These are phyloP conservation scores for Enteromius paludinosus DNA, from an alignment of 2,797 vertebrate species.

Conservation along the genomic window DNA sequence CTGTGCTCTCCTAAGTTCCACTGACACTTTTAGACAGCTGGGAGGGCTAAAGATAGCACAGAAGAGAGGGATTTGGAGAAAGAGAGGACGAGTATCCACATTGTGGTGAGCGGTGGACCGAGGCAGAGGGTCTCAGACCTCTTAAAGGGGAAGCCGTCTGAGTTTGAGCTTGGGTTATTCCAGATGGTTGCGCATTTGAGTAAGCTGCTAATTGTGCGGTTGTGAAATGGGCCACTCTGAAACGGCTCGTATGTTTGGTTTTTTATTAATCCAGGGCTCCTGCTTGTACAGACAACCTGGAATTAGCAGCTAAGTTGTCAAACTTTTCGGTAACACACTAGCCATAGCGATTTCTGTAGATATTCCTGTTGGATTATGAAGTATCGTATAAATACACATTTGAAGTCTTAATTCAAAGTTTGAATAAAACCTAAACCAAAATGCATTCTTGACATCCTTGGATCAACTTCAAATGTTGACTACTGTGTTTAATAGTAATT, in stretches of 20 bases:
- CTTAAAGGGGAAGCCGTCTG: background rate
- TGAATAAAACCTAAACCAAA: too few species aligned
- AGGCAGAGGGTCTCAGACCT: slow-evolving; percentile 13
- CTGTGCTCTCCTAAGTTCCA: slow-evolving; percentile 58
- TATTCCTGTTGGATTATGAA: too few species aligned
- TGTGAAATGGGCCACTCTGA: background rate
- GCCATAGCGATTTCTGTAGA: background rate
- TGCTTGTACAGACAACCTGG: background rate
- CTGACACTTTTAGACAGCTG: slow-evolving; percentile 79
- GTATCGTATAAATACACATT: background rate
- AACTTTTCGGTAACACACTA: too few species aligned
- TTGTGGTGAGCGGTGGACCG: slow-evolving; percentile 27
- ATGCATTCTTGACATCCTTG: too few species aligned
- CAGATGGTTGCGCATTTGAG: background rate
- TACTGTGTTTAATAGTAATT: background rate
- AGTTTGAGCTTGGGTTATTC: background rate
- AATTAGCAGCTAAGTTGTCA: background rate
- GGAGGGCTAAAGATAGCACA: slow-evolving; percentile 74
- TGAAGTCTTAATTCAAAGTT: background rate
- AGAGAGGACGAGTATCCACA: slow-evolving; percentile 58
- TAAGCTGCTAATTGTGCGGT: background rate
- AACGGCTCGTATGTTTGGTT: background rate
- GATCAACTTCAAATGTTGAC: background rate
- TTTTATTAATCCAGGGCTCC: background rate
- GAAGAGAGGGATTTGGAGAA: slow-evolving; percentile 65